A percentile compares a stretch with the other conserved stretches of the same genome.
Conservation (phyloP, 2,113 vertebrate species). For the Peromyscus maniculatus region DNA sequence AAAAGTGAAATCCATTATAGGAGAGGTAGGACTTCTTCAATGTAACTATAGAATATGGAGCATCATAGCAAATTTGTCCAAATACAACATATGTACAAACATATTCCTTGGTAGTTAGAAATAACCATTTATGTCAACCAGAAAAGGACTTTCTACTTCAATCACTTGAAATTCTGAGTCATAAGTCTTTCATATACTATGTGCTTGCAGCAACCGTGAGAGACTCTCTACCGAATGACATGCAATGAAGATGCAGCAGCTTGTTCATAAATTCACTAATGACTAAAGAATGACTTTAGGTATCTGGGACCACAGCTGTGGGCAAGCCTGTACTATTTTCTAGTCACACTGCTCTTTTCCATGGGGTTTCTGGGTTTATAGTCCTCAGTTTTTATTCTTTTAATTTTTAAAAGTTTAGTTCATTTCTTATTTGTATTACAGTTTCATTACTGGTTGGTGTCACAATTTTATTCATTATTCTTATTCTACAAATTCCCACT, state of each 20-base stretch:
- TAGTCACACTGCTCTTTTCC: neutral
- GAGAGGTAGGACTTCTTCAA: neutral
- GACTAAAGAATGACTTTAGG: neutral
- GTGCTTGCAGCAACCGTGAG: neutral
- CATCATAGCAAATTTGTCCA: neutral
- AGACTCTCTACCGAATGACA: neutral
- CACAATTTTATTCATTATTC: neutral
- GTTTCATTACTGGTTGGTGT: neutral
- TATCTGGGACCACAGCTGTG: neutral
- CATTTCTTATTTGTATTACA: neutral
- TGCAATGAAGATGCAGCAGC: neutral
- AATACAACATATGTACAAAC: neutral
- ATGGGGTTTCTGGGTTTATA: too few relatives aligned
- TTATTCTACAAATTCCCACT: neutral
- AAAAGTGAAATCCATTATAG: neutral
- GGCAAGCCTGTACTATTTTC: neutral
- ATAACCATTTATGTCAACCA: neutral
- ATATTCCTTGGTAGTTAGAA: neutral
- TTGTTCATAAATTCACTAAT: neutral
- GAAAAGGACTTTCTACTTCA: neutral
- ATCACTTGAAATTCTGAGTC: neutral
- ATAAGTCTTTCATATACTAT: neutral
- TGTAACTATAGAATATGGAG: neutral
- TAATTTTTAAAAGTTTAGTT: neutral
- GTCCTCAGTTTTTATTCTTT: neutral